Evolutionary conservation across 1,140 invertebrate genomes (phyloP), one percentile per base, ranked within the genome.

Genomic region (Cotesia vestalis): DNA sequence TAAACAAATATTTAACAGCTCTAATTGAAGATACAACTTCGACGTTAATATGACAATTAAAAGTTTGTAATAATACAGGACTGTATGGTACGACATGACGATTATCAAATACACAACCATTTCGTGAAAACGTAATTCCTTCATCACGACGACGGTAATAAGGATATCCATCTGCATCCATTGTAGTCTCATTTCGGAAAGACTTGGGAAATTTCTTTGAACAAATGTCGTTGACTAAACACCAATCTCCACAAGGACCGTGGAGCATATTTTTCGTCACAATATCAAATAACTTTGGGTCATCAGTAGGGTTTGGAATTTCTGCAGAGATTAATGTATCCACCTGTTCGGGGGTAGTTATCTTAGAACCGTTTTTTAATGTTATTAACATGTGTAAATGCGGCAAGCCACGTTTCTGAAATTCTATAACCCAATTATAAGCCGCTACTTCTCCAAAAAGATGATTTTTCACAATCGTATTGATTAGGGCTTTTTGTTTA

Each of bases 301-400:
- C 17, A 17, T 1, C 1, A 0, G 1, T 17, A 17, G 17, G 17
- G 1, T 17, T 1, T 17, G 17, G 17, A 17, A 17, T 17, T 17
- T 17, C 17, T 17, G 17, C 17, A 17, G 17, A 17, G 0, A 17
- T 17, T 17, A 17, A 17, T 17, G 0, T 17, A 17, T 17, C 17
- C 0, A 17, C 17, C 0, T 17, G 17, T 17, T 17, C 17, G 1
- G 17, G 17, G 1, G 17, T 17, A 17, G 17, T 62, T 11, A 75
- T 59, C 67, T 68, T 68, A 11, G 36, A 34, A 57, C 70, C 69
- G 60, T 74, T 57, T 75, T 80, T 74, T 53, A 78, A 69, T 59
- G 64, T 75, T 17, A 75, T 55, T 17, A 75, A 55, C 36, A 69
- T 34, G 51, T 73, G 66, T 27, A 73, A 52, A 60, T 72, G 67